Base-by-base conservation (phyloP, 2,113 vertebrate species). In the Ploceus nigricollis region DNA sequence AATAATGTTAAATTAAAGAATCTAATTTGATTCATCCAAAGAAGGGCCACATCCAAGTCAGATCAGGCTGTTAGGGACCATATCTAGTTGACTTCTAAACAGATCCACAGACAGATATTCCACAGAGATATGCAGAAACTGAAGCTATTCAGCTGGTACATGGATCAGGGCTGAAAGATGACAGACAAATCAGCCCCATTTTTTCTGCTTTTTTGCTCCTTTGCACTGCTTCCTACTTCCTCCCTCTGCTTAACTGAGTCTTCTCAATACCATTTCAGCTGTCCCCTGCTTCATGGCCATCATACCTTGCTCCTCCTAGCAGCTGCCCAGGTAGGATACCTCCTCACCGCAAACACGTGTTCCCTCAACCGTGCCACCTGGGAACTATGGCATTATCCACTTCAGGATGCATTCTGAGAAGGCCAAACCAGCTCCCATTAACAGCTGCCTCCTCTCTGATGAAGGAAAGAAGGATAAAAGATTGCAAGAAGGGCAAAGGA, bases 331-430 rank as follows among this genome's bases (percentile, higher is more conserved):
- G n/a, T 23, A 85, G 53, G 53, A 79, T 60, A 42, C 47, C 21
- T 53, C 30, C 24, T 90, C 51, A 22, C 7, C 0, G 0, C 22
- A 78, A 47, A 45, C 25, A n/a, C 1, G 2, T 3, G 0, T 58
- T 64, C n/a, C 37, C 40, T 84, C 31, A 80, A 5, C 25, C n/a
- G 35, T 3, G 2, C 60, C 61, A 50, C 56, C 40, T 70, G n/a
- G 20, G 23, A 82, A 19, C 39, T 27, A 21, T 4, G 11, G 23
- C 42, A 57, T 54, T 81, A 35, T 13, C 33, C 39, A 39, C 47
- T 22, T 76, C 21, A n/a, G n/a, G 40, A 4, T 16, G 33, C 39
- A 66, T 51, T 89, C 47, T 47, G 51, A 78, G 22, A 40, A 66
- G 47, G n/a, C 20, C 60, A 50, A 47, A 70, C 30, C 40, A 92